Percentiles rank a stretch among this genome's conserved stretches.
phyloP scores from a whole-genome alignment of 2,113 vertebrate genomes.

The Megaceryle torquata region DNA sequence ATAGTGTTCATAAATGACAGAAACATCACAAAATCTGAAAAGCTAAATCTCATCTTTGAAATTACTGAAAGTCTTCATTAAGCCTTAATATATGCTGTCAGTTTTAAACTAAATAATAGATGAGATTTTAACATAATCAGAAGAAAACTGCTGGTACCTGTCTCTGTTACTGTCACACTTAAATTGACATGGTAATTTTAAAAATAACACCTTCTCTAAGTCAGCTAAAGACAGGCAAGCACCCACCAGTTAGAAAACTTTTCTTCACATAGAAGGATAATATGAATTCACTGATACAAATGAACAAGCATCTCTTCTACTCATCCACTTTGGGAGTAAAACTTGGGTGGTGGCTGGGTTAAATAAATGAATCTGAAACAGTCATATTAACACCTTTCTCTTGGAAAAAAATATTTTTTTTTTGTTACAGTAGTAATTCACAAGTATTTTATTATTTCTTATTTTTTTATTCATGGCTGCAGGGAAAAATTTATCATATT shows the following conservation, averaged over 20 bases:
- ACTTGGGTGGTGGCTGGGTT: background rate
- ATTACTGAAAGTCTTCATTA: conserved; percentile 85
- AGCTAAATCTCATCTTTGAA: conserved; percentile 79
- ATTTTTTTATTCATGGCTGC: background rate
- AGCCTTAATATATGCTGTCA: conserved; percentile 85
- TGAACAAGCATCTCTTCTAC: conserved; percentile 5
- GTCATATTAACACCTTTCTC: background rate
- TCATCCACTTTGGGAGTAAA: background rate
- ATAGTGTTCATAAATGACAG: conserved; percentile 52
- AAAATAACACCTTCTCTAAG: conserved; percentile 71
- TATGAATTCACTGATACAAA: background rate
- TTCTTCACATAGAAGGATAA: conserved; percentile 27
- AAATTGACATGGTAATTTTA: conserved; percentile 83
- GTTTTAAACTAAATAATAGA: conserved; percentile 85
- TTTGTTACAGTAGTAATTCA: background rate
- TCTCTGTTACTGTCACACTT: conserved; percentile 78
- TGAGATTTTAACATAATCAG: conserved; percentile 89
- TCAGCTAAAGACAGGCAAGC: conserved; percentile 67
- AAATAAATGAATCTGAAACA: background rate
- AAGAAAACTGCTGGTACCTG: conserved; percentile 85
- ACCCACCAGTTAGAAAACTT: conserved; percentile 56
- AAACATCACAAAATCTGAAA: conserved; percentile 59
- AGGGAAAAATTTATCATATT: background rate
- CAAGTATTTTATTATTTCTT: background rate
- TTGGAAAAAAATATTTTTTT: background rate